A percentile compares a stretch with the other conserved stretches of the same genome.
phyloP scores from a whole-genome alignment of 2,888 invertebrate genomes.

The Folsomia manolachei region DNA sequence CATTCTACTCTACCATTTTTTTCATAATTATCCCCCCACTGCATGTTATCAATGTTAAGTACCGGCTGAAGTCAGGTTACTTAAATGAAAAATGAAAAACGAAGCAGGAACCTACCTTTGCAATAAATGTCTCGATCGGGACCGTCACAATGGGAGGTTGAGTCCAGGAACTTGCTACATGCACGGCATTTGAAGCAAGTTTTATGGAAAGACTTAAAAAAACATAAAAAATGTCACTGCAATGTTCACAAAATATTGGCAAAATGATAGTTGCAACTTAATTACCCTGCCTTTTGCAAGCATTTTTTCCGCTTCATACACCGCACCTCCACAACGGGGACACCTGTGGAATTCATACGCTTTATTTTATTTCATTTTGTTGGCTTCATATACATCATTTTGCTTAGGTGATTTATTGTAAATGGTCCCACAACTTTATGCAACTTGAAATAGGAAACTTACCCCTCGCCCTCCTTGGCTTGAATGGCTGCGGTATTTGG shows the following conservation, averaged over 20 bases:
- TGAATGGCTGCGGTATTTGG: constrained; percentile 38
- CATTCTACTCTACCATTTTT: neutral
- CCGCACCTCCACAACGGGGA: constrained; percentile 82
- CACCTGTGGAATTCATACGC: constrained; percentile 60
- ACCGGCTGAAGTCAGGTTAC: too few species aligned
- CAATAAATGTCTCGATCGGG: constrained; percentile 95
- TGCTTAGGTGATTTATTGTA: too few species aligned
- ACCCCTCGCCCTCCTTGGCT: constrained; percentile 23
- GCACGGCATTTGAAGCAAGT: constrained; percentile 90
- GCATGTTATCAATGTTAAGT: too few species aligned
- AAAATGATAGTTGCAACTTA: neutral
- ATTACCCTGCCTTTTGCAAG: constrained; percentile 71
- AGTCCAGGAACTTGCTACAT: constrained; percentile 83
- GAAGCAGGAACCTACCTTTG: constrained; percentile 69
- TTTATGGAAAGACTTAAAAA: constrained; percentile 69
- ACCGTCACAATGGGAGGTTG: constrained; percentile 87
- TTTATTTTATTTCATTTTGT: too few species aligned
- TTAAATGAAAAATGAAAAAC: too few species aligned
- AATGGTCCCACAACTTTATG: too few species aligned
- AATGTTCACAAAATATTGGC: constrained; percentile 57
- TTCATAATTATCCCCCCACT: too few species aligned
- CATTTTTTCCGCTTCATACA: constrained; percentile 90
- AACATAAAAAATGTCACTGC: constrained; percentile 56
- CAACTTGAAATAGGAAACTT: too few species aligned
- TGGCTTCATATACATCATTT: neutral